Evolutionary conservation across 1,140 invertebrate species (phyloP), one percentile per base, ranked within the genome.

Genomic region (Propsilocerus akamusi): DNA sequence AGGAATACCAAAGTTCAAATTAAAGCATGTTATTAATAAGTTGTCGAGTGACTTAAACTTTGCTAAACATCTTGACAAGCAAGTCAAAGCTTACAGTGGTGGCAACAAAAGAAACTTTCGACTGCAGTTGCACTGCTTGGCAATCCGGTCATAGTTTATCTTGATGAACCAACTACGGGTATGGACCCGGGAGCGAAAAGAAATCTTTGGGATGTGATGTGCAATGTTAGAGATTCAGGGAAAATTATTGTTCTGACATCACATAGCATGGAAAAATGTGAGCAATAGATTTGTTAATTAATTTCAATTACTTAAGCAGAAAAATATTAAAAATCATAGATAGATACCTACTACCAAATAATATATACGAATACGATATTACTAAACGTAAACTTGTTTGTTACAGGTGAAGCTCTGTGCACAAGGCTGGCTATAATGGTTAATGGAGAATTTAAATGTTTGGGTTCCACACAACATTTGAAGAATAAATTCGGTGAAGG

Each of bases 41-140:
- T 30, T 49, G 0, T 14, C 48, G 5, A 12, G 17, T 22, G 48
- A 34, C 23, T 20, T 49, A 2, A 24, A 22, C 8, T 34, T 49
- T 11, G 34, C 20, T 11, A 30, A 23, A 5, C 48, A 49, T 49
- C 17, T 49, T 23, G 28, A 49, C 20, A 49, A 49, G 26, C 26
- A 72, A 68, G 68, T 74, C 46, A 65, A 63, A 57, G 72, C 66
- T 68, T 81, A 80, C 57, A 91, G 86, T 58, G 87, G 87, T 8
- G 92, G 92, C 1, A 96, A 93, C 54, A 94, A 92, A 62, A 72
- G 92, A 46, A 93, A 95, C 64, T 67, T 97, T 20, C 91, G 86
- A 89, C 89, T 46, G 89, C 89, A 1, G 77, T 97, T 47, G 83
- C 91, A 10, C 64, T 95, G 25, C 72, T 94, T 41, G 88, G 86